Evolutionary conservation across 2,888 invertebrate genomes (phyloP), one percentile per base, ranked within the genome.

Genomic region (Cactoblastis cactorum): DNA sequence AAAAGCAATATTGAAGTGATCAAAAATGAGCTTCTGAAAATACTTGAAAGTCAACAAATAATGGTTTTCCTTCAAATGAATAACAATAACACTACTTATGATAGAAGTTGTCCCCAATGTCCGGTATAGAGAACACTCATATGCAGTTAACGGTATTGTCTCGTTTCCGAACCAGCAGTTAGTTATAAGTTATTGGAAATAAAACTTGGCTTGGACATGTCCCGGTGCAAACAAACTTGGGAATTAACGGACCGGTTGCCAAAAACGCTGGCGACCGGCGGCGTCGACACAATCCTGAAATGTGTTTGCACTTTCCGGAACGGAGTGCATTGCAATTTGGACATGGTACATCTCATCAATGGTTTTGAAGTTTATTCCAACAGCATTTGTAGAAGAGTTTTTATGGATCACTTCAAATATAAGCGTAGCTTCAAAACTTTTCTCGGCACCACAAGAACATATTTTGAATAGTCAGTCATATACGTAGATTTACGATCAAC

Each of bases 221-320:
- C 62, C 63, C 60, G 54, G 59, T 53, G 59, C 62, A 63, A 68
- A 67, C 68, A 69, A 64, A 62, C 56, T 75, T 77, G 62, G 62
- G 68, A 69, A 71, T 76, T 74, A 78, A 73, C 61, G 69, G 66
- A 67, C 69, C 65, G 59, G 69, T 62, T 77, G 75, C 72, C 79
- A 75, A 77, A 71, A 70, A 66, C 67, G 63, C 67, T 63, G 63
- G 65, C 43, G 43, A 28, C 60, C 60, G 61, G 59, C 54, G 61
- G 62, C 62, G 59, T 55, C 53, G 62, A 57, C 63, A 64, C 61
- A 66, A 65, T 59, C 61, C 60, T 61, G 57, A 60, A 62, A 66
- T 66, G 61, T 69, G 65, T 69, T 66, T 64, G 65, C 61, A 59
- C 59, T 65, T 53, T 53, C 56, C 57, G 54, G 54, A 53, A 52